These are phyloP conservation scores for Stichopus chloronotus DNA, from an alignment of 35 echinoderm and acorn worm species.

Conservation along the genomic window DNA sequence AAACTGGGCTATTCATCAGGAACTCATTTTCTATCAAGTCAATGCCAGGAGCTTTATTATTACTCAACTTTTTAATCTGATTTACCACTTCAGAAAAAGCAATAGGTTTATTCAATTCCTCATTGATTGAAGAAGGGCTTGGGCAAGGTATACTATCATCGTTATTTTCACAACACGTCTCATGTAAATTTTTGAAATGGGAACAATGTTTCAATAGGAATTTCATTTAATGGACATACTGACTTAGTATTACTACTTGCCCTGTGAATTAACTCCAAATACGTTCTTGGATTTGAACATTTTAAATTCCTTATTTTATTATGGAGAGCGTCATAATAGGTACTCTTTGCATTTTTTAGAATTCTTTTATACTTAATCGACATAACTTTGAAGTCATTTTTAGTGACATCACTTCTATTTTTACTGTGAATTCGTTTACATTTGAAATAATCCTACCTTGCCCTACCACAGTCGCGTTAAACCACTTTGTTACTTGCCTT, in stretches of 20 bases:
- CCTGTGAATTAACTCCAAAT: neutral
- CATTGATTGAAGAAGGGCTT: conserved; percentile 19
- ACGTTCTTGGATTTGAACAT: neutral
- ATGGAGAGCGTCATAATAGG: neutral
- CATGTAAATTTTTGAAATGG: neutral
- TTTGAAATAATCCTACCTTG: neutral
- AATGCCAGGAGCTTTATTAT: too few species aligned
- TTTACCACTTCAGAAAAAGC: conserved; percentile 27
- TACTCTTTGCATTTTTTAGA: neutral
- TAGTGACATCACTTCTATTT: neutral
- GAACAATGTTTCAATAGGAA: neutral
- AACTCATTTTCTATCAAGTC: too few species aligned
- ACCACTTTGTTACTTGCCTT: neutral
- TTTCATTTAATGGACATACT: neutral
- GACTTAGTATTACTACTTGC: neutral
- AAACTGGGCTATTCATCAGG: too few species aligned
- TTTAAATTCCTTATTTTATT: neutral
- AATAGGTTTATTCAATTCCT: conserved; percentile 19
- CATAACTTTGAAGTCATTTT: too few species aligned
- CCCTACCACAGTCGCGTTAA: neutral
- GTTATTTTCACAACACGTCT: too few species aligned
- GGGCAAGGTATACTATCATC: too few species aligned
- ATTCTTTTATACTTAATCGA: neutral
- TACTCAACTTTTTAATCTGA: neutral
- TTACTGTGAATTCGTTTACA: neutral